Base-by-base conservation (phyloP, 2,797 vertebrate genomes). In the Acanthis flammea region DNA sequence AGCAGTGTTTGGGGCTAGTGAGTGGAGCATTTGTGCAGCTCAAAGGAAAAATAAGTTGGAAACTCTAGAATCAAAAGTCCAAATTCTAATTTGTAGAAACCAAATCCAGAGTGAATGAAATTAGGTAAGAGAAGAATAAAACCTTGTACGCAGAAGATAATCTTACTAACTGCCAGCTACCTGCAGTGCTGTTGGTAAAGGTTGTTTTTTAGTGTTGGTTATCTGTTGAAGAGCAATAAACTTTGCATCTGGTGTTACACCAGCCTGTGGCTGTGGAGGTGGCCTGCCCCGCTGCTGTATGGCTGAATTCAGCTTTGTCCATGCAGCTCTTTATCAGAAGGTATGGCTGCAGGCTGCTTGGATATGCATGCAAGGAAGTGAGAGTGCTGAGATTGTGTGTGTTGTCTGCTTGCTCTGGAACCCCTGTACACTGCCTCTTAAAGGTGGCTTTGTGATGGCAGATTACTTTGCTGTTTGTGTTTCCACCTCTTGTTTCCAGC, bases 381-480 rank as follows among this genome's bases (percentile, higher is more conserved):
- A 80, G 80, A 66, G 31, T 4, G 14, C 76, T 25, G 53, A 65
- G 77, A 58, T 19, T 9, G 12, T 30, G 12, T 15, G 12, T 67
- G 6, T 39, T 84, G 30, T n/a, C 14, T 58, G 11, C 30, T 66
- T 62, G 6, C 44, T 63, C 24, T 54, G 47, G 35, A 68, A 39
- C 21, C 8, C 14, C 25, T 1, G 1, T 50, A 16, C 2, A 0
- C 22, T 50, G 30, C 27, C 7, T 24, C n/a, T 42, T 45, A 62
- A 63, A 55, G 25, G 14, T 30, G 35, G 8, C 53, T 72, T 12
- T 19, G 30, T 57, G 22, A 8, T 65, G 47, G 37, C 8, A 6
- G 33, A 13, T 71, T 25, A 2, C 57, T 86, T 72, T 37, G 35
- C 33, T 47, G 19, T 45, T 71, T 65, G 19, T 42, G 14, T 83